Evolutionary conservation across 1,140 invertebrate species (phyloP), one percentile per base, ranked within the genome.

Genomic region (Heliothis subflexa): DNA sequence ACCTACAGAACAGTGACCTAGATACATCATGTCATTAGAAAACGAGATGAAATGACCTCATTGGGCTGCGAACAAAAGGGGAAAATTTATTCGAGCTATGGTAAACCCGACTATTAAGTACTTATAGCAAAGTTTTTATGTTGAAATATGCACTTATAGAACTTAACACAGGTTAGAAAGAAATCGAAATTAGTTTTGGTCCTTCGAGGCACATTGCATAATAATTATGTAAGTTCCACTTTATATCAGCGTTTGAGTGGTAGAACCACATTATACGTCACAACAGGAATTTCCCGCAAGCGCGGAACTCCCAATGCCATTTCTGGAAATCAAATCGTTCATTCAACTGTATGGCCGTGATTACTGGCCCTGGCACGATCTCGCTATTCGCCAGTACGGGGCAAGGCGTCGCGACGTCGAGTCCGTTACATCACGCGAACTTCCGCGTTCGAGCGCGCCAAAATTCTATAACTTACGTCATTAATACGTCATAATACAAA

Each of bases 391-490:
- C 40, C 70, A 72, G 70, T 72, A 18, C 5, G 16, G 10, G 59
- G 21, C 64, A 28, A 57, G 61, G 40, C 59, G 73, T 76, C 25
- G 73, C 16, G 55, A 25, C 18, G 49, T 52, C 47, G 18, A 14
- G 40, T 64, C 21, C 25, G 45, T 64, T 47, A 76, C 73, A 14
- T 70, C 50, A 70, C 21, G 0, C 47, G 21, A n/a, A 64, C 18
- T 76, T 76, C 73, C 73, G 45, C 28, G 40, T 64, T 52, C 49
- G 33, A 40, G 59, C 73, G 73, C 73, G 55, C 57, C 70, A 40
- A 72, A 72, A 57, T 40, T 33, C 10, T 64, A 14, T 33, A 5
- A 5, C 16, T 12, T 12, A 52, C 73, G 59, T 76, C 59, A 64
- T n/a, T 16, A 14, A 57, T n/a, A 55, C 70, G 52, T 72, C 70